A percentile compares a stretch with the other conserved stretches of the same genome.
Evolutionary conservation across 2,113 vertebrate species (phyloP).

Genomic region (Gopherus flavomarginatus): DNA sequence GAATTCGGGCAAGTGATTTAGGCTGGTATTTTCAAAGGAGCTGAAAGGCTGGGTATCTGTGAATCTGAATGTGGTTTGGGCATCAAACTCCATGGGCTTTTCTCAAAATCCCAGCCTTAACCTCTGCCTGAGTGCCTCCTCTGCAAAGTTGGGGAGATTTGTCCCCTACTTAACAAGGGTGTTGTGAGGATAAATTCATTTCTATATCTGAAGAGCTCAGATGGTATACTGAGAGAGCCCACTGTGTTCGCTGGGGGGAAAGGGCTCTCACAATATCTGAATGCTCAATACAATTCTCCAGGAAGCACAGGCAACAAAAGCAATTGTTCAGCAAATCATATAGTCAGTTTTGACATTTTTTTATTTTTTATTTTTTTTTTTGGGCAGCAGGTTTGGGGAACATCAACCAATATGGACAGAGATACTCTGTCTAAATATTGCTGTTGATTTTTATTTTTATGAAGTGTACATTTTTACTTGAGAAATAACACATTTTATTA

Average conservation of each 20-base stretch:
- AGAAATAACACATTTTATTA: background rate
- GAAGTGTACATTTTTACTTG: slow-evolving; percentile 11
- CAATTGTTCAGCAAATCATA: background rate
- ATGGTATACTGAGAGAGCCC: background rate
- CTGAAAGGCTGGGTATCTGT: background rate
- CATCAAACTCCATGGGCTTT: background rate
- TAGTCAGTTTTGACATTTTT: slow-evolving; percentile 12
- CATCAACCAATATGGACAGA: background rate
- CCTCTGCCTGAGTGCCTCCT: background rate
- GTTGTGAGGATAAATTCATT: rapidly evolving
- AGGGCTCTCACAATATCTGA: background rate
- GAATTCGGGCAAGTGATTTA: background rate
- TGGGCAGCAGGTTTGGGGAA: background rate
- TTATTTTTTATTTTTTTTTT: too few species aligned
- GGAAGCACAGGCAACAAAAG: background rate
- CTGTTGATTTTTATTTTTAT: background rate
- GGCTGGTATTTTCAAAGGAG: background rate
- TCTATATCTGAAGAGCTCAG: rapidly evolving
- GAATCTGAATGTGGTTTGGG: background rate
- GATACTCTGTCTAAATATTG: background rate
- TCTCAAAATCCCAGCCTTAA: background rate
- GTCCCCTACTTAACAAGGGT: background rate
- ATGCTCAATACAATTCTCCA: background rate
- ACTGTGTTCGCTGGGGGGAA: background rate
- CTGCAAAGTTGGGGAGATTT: background rate